These are phyloP conservation scores for Sarcophaga carnaria DNA, from an alignment of 2,888 invertebrate species.

Conservation along the genomic window DNA sequence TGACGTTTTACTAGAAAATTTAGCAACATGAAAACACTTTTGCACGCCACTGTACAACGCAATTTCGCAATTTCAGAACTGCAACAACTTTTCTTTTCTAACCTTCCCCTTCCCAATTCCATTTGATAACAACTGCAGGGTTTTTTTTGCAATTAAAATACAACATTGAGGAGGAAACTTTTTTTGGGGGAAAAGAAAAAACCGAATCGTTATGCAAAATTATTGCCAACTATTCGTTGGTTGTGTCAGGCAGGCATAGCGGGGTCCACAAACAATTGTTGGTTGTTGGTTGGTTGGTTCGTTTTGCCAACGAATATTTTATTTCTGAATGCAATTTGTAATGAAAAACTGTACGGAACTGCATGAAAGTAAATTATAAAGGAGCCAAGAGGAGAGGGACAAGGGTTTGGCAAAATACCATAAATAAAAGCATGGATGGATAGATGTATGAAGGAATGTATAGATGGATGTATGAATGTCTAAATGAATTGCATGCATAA, in stretches of 20 bases:
- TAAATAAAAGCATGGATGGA: constrained; percentile 19
- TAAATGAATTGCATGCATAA: constrained; percentile 16
- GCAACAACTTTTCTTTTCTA: not conserved
- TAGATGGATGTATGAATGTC: constrained; percentile 14
- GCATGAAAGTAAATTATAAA: constrained; percentile 63
- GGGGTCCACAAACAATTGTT: constrained; percentile 26
- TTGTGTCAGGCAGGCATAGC: constrained; percentile 55
- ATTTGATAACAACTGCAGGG: not conserved
- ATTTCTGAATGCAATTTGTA: constrained; percentile 33
- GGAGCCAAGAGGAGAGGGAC: constrained; percentile 55
- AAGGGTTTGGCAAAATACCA: not conserved
- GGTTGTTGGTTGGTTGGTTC: too few species aligned
- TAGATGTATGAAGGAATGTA: constrained; percentile 18
- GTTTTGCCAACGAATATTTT: not conserved
- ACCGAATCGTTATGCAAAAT: constrained; percentile 66
- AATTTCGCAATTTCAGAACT: constrained; percentile 25
- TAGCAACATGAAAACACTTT: too few species aligned
- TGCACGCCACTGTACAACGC: too few species aligned
- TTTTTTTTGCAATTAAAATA: constrained; percentile 63
- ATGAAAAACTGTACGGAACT: constrained; percentile 53
- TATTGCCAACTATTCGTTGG: constrained; percentile 42
- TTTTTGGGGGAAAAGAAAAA: not conserved
- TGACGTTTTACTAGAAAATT: too few species aligned
- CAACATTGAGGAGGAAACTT: constrained; percentile 68
- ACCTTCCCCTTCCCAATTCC: not conserved